Base-by-base conservation (phyloP, 2,888 invertebrate species). In the Buathra laborator region DNA sequence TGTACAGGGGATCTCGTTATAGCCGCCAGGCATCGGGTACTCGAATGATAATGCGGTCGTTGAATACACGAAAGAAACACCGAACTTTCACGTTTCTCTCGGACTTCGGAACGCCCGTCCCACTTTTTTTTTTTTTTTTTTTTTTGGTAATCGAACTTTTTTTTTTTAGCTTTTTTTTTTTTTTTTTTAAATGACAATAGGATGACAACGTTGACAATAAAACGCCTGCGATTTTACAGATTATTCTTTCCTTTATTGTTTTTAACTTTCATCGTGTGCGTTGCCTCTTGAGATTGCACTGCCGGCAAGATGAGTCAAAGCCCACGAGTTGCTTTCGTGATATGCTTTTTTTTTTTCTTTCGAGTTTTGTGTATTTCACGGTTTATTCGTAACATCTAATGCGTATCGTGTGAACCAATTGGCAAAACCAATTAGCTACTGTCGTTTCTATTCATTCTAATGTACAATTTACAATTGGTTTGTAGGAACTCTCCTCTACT, bases 401-500 rank as follows among this genome's bases (percentile, higher is more conserved):
- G 70, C 59, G 64, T 79, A 44, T 79, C 53, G 44, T 78, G 62
- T 51, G 67, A 77, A 77, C 53, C 53, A 24, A 24, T 71, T 71
- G 44, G 68, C 76, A 84, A 70, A 48, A 72, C 70, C 59, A 81
- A 83, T 59, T 56, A 53, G 74, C 84, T 68, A 83, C 89, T 87
- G 88, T 88, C 53, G 19, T 88, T 89, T 87, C 83, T 87, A 87
- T 83, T 80, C 80, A 81, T 82, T 88, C 72, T 82, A 72, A 79
- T 71, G 53, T 83, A 70, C 81, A 84, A 85, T 85, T 75, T 85
- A 85, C 85, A 53, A 84, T 80, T 78, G 75, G 84, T 79, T 85
- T 85, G 86, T 87, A 87, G 87, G 87, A 88, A 87, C 53, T 53
- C 88, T 86, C 86, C 84, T 88, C 86, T 87, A 87, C 77, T 81